phyloP scores from a whole-genome alignment of 2,888 invertebrate species.

The Ectobius pallidus region DNA sequence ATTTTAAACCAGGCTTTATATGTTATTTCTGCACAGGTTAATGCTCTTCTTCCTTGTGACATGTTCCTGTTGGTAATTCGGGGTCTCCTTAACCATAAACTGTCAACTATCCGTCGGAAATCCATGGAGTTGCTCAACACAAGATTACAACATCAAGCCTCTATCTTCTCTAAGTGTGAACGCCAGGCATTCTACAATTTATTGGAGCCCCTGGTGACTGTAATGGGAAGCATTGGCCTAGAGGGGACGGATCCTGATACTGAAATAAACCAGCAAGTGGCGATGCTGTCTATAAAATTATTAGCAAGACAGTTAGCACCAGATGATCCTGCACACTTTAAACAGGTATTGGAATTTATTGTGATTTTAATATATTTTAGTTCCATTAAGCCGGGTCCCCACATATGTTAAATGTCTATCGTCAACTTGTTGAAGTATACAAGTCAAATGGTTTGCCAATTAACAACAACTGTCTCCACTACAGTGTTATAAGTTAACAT shows the following conservation, averaged over 20 bases:
- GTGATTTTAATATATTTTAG: too few species aligned
- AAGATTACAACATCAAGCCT: conserved; percentile 73
- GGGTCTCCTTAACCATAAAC: conserved; percentile 72
- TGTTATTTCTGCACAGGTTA: conserved; percentile 50
- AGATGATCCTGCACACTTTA: conserved; percentile 72
- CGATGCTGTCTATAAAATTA: conserved; percentile 80
- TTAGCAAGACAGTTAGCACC: conserved; percentile 75
- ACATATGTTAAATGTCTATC: too few species aligned
- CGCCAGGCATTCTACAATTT: conserved; percentile 32
- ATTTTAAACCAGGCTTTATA: not conserved
- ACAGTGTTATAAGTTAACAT: too few species aligned
- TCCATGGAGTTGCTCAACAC: conserved; percentile 85
- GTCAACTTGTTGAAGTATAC: too few species aligned
- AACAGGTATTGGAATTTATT: conserved; percentile 54
- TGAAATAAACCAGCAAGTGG: conserved; percentile 79
- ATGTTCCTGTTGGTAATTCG: conserved; percentile 81
- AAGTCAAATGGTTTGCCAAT: too few species aligned
- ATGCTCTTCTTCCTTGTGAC: conserved; percentile 76
- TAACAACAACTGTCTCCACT: too few species aligned
- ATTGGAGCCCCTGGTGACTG: conserved; percentile 40
- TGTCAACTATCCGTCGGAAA: conserved; percentile 75
- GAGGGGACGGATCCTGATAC: conserved; percentile 52
- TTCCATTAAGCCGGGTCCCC: too few species aligned
- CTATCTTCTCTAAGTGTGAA: conserved; percentile 58
- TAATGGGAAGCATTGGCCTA: conserved; percentile 54